Evolutionary conservation across 2,888 invertebrate species (phyloP).

Genomic region (Liodrosophila aerea): DNA sequence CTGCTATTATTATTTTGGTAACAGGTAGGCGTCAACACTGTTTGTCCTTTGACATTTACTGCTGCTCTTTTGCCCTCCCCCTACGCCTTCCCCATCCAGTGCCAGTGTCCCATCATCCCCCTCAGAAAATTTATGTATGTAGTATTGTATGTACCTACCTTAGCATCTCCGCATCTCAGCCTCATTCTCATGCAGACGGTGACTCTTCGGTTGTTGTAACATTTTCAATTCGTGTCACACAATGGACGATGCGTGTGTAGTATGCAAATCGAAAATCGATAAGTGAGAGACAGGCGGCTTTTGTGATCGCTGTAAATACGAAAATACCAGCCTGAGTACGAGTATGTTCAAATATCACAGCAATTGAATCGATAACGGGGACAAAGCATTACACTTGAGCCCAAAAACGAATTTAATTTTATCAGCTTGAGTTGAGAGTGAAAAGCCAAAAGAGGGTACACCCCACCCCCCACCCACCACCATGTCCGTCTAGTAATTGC

Average conservation of each 20-base stretch:
- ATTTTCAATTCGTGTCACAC: constrained; percentile 43
- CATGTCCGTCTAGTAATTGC: too few relatives aligned
- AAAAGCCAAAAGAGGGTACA: background rate
- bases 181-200: constrained; percentile 15
- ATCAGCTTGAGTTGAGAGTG: background rate
- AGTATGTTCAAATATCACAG: constrained; percentile 19
- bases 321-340: too few relatives aligned
- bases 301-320: constrained; percentile 26
- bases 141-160: too few relatives aligned
- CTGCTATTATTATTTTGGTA: constrained; percentile 15
- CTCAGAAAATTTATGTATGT: background rate
- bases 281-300: constrained; percentile 17
- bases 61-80: constrained; percentile 3
- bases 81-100: too few relatives aligned
- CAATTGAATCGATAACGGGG: constrained; percentile 44
- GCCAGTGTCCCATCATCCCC: too few relatives aligned
- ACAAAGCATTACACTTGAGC: background rate
- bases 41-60: constrained; percentile 67
- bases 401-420: constrained; percentile 10
- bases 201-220: constrained; percentile 20
- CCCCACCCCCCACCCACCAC: too few relatives aligned
- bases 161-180: background rate
- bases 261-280: constrained; percentile 65
- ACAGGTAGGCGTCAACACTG: constrained; percentile 41
- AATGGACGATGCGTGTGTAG: constrained; percentile 26